Percentiles rank a stretch among this genome's conserved stretches.
These are phyloP conservation scores for Hylaea fasciaria DNA, from an alignment of 2,888 invertebrate genomes.

Conservation along the genomic window DNA sequence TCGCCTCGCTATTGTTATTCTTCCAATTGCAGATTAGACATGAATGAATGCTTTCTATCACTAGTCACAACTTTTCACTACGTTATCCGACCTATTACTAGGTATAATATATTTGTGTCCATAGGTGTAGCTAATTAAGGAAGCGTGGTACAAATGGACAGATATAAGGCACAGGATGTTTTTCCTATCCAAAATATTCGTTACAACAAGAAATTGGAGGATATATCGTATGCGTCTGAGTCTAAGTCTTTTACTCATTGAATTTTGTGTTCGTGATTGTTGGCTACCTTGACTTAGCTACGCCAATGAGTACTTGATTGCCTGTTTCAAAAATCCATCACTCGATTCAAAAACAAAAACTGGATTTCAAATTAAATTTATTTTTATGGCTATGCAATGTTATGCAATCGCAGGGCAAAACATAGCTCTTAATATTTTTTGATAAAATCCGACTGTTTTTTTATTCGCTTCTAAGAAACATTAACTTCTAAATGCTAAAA, in stretches of 20 bases:
- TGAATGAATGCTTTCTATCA: background rate
- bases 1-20: background rate
- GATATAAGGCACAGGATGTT: no score
- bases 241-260: no score
- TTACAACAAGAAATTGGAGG: no score
- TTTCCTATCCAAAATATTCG: background rate
- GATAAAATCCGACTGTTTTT: constrained; percentile 4
- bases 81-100: background rate
- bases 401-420: constrained; percentile 7
- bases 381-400: constrained; percentile 10
- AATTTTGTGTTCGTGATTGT: background rate
- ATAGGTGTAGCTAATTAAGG: constrained; percentile 6
- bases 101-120: background rate
- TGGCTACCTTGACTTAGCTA: constrained; percentile 11
- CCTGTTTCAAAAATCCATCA: constrained; percentile 9
- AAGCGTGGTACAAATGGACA: constrained; percentile 1
- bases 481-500: background rate
- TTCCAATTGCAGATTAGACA: constrained; percentile 1
- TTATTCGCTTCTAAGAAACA: background rate
- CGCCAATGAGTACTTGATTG: constrained; percentile 8
- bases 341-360: constrained; percentile 4
- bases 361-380: constrained; percentile 9
- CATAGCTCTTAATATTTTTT: constrained; percentile 10
- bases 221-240: background rate
- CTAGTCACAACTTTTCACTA: constrained; percentile 10